These are phyloP conservation scores for Melospiza melodia DNA, from an alignment of 2,113 vertebrate genomes.

Conservation along the genomic window DNA sequence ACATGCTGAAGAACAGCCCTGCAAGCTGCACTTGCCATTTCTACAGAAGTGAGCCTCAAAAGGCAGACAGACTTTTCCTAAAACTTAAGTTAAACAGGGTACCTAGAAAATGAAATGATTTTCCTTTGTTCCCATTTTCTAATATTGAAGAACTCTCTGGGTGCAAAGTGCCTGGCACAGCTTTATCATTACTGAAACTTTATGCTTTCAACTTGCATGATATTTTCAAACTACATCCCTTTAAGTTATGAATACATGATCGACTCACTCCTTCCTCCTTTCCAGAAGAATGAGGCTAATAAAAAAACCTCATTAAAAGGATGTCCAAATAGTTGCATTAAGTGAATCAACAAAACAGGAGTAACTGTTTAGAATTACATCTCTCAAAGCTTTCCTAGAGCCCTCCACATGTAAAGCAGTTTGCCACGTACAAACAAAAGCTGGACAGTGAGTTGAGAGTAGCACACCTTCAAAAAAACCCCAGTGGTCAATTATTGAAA, in stretches of 20 bases:
- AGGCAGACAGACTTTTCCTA: not conserved
- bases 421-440: not conserved
- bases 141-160: not conserved
- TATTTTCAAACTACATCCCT: not conserved
- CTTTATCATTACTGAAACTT: not conserved
- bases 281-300: not conserved
- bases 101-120: not conserved
- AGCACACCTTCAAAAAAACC: not conserved
- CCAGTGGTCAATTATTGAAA: not conserved
- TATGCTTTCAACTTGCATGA: not conserved
- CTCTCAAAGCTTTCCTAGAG: not conserved
- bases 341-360: not conserved
- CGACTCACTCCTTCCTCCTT: fast-evolving
- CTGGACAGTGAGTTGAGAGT: not conserved
- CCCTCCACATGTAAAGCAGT: not conserved
- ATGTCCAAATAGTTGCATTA: not conserved
- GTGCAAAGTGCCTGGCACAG: not conserved
- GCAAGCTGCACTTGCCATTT: fast-evolving
- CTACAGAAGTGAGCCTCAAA: not conserved
- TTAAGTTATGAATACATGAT: not conserved
- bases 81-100: not conserved
- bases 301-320: not conserved
- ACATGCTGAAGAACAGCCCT: not conserved
- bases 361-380: not conserved
- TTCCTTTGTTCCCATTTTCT: not conserved